Evolutionary conservation across 2,888 invertebrate genomes (phyloP).

Genomic region (Sphaeridia pumilis): DNA sequence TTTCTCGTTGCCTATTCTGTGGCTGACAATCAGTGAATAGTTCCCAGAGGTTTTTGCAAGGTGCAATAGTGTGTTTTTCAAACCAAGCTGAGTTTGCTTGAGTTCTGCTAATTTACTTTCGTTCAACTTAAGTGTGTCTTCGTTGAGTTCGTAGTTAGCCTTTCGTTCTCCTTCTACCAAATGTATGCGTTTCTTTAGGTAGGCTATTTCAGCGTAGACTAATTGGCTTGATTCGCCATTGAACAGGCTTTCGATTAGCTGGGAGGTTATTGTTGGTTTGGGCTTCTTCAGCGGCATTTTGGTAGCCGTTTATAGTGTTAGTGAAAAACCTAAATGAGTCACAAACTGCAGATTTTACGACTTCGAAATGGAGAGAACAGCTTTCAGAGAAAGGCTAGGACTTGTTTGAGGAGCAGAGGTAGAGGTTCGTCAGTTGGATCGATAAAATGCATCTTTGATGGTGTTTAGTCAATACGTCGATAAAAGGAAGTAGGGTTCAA

Average conservation of each 20-base stretch:
- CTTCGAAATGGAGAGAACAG: too few relatives aligned
- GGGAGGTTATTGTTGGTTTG: constrained; percentile 20
- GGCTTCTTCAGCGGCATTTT: constrained; percentile 22
- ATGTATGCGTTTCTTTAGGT: constrained; percentile 32
- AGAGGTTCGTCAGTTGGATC: too few relatives aligned
- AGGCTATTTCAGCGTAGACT: constrained; percentile 31
- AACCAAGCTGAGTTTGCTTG: constrained; percentile 16
- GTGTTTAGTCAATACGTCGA: not conserved
- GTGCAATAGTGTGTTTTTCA: constrained; percentile 19
- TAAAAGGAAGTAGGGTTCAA: not conserved
- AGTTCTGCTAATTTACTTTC: constrained; percentile 21
- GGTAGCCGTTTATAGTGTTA: too few relatives aligned
- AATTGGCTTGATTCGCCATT: constrained; percentile 27
- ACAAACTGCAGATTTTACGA: too few relatives aligned
- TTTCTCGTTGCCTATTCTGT: constrained; percentile 24
- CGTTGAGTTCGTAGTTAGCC: constrained; percentile 32
- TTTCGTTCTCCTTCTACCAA: constrained; percentile 33
- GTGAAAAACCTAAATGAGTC: too few relatives aligned
- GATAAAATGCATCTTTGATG: too few relatives aligned
- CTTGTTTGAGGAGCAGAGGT: too few relatives aligned
- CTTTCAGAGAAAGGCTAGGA: too few relatives aligned
- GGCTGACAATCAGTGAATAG: constrained; percentile 24
- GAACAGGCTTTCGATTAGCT: constrained; percentile 30
- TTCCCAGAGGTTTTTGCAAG: constrained; percentile 18
- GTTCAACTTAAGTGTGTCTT: constrained; percentile 29